These are phyloP conservation scores for Athene cunicularia DNA, from an alignment of 2,113 vertebrate genomes.

Conservation along the genomic window DNA sequence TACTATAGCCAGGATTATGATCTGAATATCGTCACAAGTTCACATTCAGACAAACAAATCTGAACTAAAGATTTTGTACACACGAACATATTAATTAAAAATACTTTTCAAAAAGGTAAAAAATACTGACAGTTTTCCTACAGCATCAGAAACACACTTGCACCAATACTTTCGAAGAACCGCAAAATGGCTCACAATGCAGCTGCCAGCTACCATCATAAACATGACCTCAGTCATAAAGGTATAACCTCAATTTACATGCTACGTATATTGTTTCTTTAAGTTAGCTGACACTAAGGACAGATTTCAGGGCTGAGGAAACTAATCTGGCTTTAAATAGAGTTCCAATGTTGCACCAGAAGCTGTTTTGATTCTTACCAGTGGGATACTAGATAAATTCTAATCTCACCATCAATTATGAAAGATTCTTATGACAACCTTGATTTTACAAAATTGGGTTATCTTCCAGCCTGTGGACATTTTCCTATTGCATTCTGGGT, in stretches of 20 bases:
- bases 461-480: conserved; percentile 54
- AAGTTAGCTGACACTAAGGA: background rate
- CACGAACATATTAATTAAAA: background rate
- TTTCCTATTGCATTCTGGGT: conserved; percentile 55
- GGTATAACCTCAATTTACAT: background rate
- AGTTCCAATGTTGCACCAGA: background rate
- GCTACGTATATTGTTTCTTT: background rate
- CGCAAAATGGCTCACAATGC: background rate
- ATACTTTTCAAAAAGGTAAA: background rate
- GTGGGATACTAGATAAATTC: background rate
- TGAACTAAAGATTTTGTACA: background rate
- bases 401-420: conserved; percentile 1
- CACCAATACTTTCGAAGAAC: background rate
- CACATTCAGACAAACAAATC: background rate
- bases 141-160: background rate
- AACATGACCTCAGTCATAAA: conserved; percentile 12
- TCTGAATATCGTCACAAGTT: background rate
- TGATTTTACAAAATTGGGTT: conserved; percentile 69
- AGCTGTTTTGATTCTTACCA: conserved; percentile 9
- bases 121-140: background rate
- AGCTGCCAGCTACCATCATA: background rate
- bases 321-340: background rate
- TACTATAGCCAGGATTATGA: background rate
- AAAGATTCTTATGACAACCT: conserved; percentile 43
- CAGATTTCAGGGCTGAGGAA: background rate